phyloP scores from a whole-genome alignment of 2,888 invertebrate genomes.

The Cryptophagus acutangulus region DNA sequence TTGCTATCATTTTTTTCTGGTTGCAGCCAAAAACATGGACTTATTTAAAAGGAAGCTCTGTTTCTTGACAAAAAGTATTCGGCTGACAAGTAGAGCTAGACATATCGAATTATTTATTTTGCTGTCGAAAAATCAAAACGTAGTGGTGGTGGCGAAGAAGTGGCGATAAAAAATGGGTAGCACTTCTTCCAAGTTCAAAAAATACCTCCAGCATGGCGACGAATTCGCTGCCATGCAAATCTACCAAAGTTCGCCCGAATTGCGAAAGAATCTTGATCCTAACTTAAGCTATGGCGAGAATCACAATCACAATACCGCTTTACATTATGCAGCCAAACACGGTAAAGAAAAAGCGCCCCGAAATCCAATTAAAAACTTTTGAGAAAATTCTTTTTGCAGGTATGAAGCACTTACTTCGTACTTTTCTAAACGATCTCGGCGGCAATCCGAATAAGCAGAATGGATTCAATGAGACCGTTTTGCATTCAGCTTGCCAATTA shows the following conservation, averaged over 20 bases:
- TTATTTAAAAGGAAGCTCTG: slow-evolving; percentile 26
- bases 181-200: slow-evolving; percentile 64
- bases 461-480: slow-evolving; percentile 56
- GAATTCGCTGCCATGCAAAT: slow-evolving; percentile 64
- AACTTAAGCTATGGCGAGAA: slow-evolving; percentile 63
- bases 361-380: no score
- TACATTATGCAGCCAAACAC: slow-evolving; percentile 63
- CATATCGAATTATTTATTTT: slow-evolving; percentile 34
- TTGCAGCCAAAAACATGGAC: slow-evolving; percentile 15
- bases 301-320: slow-evolving; percentile 61
- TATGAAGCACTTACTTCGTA: slow-evolving; percentile 57
- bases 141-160: slow-evolving; percentile 17
- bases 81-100: slow-evolving; percentile 27
- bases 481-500: slow-evolving; percentile 59
- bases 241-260: slow-evolving; percentile 59
- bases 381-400: slow-evolving; percentile 35
- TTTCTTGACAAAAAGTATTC: slow-evolving; percentile 44
- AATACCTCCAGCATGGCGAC: slow-evolving; percentile 64
- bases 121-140: slow-evolving; percentile 19
- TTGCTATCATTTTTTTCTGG: slow-evolving; percentile 5
- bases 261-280: slow-evolving; percentile 60
- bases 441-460: slow-evolving; percentile 68
- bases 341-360: no score
- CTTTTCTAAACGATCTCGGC: slow-evolving; percentile 59
- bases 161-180: slow-evolving; percentile 55